Percentiles rank a stretch among this genome's conserved stretches.
phyloP scores from a whole-genome alignment of 2,113 vertebrate species.

The Campylorhamphus procurvoides region DNA sequence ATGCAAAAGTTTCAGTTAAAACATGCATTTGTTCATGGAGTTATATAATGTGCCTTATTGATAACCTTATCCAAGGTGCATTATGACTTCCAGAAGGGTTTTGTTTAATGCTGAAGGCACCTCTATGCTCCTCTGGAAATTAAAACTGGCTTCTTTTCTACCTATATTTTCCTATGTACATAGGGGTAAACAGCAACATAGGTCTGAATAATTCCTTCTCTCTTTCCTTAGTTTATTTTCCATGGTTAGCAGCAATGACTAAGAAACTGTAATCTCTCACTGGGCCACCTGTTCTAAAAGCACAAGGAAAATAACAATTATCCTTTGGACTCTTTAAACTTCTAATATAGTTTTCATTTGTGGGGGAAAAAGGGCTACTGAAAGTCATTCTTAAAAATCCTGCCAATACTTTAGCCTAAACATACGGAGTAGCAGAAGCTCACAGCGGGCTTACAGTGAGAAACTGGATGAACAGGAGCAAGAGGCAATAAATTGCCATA shows the following conservation, averaged over 20 bases:
- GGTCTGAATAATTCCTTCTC: not conserved
- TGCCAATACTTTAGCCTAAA: not conserved
- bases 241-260: not conserved
- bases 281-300: not conserved
- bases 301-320: not conserved
- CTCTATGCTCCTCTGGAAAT: not conserved
- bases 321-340: not conserved
- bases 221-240: not conserved
- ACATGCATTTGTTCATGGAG: not conserved
- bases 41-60: not conserved
- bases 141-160: not conserved
- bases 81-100: not conserved
- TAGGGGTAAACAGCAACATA: not conserved
- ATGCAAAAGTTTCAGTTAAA: not conserved
- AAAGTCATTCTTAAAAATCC: not conserved
- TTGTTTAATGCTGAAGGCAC: not conserved
- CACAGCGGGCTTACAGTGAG: not conserved
- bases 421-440: not conserved
- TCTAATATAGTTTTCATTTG: not conserved
- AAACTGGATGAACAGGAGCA: not conserved
- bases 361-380: not conserved
- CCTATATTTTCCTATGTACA: not conserved
- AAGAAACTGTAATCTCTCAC: not conserved
- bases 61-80: not conserved
- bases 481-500: not conserved